Evolutionary conservation across 2,888 invertebrate species (phyloP).

Genomic region (Octonoba sinensis): DNA sequence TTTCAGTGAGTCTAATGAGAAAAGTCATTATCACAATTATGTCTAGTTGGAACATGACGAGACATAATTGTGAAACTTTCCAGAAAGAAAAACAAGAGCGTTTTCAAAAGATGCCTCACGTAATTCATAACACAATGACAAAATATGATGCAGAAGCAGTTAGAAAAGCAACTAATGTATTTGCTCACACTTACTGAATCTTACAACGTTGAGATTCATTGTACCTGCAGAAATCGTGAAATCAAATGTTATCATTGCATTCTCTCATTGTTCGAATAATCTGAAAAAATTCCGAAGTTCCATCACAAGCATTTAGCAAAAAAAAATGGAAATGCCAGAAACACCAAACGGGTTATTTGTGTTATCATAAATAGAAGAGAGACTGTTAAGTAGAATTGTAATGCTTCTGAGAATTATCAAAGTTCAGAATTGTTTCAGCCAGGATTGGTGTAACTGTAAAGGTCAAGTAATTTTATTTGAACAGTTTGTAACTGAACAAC

Average conservation of each 20-base stretch:
- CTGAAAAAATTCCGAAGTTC: not conserved
- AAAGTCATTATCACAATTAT: too few relatives aligned
- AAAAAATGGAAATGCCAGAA: not conserved
- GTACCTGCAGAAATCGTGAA: not conserved
- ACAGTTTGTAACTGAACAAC: not conserved
- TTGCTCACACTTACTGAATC: not conserved
- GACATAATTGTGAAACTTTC: too few relatives aligned
- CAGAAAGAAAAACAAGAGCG: not conserved
- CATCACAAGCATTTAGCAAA: not conserved
- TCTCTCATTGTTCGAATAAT: not conserved
- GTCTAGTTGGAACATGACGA: too few relatives aligned
- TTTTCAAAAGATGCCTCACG: not conserved
- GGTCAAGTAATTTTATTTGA: not conserved
- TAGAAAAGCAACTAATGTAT: not conserved
- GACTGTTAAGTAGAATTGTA: not conserved
- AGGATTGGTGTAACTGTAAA: not conserved
- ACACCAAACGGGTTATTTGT: not conserved
- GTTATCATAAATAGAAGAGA: not conserved
- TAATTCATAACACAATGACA: not conserved
- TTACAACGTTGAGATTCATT: not conserved
- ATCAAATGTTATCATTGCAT: not conserved
- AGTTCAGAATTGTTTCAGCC: not conserved
- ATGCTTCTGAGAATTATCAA: not conserved
- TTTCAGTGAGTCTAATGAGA: too few relatives aligned
- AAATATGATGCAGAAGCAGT: not conserved